Conservation (phyloP, 2,113 vertebrate species). For the Scatophagus argus region DNA sequence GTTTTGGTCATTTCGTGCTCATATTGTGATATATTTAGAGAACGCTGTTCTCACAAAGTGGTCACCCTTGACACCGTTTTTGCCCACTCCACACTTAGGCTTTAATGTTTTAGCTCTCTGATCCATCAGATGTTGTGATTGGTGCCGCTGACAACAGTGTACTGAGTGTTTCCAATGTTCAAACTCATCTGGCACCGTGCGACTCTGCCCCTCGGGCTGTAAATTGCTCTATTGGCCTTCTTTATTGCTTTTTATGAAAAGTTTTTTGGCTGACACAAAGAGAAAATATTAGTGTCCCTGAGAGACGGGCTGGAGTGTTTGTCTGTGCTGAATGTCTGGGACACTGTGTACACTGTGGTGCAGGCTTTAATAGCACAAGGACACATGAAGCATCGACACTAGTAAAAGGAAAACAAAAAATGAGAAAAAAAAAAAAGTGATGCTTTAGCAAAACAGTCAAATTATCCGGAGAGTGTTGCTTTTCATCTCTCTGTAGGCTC, state of each 20-base stretch:
- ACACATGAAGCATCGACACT: slow-evolving; percentile 14
- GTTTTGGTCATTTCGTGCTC: neutral
- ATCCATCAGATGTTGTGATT: slow-evolving; percentile 24
- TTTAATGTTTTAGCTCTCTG: slow-evolving; percentile 8
- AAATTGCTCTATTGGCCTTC: slow-evolving; percentile 41
- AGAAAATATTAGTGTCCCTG: slow-evolving; percentile 62
- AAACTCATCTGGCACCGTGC: slow-evolving; percentile 18
- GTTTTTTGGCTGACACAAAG: slow-evolving; percentile 64
- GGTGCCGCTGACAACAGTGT: slow-evolving; percentile 25
- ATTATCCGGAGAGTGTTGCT: slow-evolving; percentile 19
- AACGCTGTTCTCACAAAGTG: slow-evolving; percentile 1
- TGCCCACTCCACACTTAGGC: neutral
- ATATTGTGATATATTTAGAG: slow-evolving; percentile 10
- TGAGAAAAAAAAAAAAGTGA: slow-evolving; percentile 12
- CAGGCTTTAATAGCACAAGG: slow-evolving; percentile 17
- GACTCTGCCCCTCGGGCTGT: slow-evolving; percentile 45
- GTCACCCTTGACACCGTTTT: slow-evolving; percentile 10
- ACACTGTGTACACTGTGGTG: slow-evolving; percentile 3
- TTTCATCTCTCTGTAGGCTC: slow-evolving; percentile 48
- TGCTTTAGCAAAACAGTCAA: slow-evolving; percentile 25
- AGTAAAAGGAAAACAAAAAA: slow-evolving; percentile 5
- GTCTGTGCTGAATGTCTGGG: slow-evolving; percentile 46
- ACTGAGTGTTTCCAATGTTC: slow-evolving; percentile 34
- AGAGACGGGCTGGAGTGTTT: slow-evolving; percentile 52
- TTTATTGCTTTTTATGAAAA: slow-evolving; percentile 61